These are phyloP conservation scores for Anastrepha obliqua DNA, from an alignment of 1,140 invertebrate species.

Conservation along the genomic window DNA sequence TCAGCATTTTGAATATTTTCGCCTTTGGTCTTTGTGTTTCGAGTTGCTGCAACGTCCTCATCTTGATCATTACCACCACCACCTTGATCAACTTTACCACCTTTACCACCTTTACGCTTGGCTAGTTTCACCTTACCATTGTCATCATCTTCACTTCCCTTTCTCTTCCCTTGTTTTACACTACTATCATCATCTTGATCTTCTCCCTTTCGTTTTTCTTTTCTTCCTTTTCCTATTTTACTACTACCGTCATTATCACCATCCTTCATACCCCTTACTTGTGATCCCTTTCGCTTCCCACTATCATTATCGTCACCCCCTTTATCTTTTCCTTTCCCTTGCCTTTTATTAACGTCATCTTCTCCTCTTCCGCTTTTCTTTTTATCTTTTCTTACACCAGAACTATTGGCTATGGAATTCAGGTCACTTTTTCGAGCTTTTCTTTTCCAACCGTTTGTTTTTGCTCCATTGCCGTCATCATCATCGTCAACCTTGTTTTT, in stretches of 20 bases:
- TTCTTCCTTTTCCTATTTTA: neutral
- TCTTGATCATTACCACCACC: no score
- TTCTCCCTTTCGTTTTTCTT: slow-evolving; percentile 13
- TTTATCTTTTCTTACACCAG: neutral
- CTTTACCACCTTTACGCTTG: no score
- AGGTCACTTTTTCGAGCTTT: neutral
- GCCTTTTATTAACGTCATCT: neutral
- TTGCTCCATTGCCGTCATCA: neutral
- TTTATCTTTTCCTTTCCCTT: slow-evolving; percentile 4
- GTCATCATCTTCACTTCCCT: no score
- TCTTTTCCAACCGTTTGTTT: neutral
- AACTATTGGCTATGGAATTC: neutral
- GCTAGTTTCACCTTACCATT: no score
- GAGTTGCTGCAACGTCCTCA: no score
- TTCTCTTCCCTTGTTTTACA: no score
- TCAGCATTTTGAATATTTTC: no score
- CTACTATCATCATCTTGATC: no score
- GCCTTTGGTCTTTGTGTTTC: no score
- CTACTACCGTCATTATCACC: neutral
- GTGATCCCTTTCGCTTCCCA: neutral
- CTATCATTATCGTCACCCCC: neutral
- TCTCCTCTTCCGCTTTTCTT: neutral
- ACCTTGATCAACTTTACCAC: no score
- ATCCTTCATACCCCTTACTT: neutral
- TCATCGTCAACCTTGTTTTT: no score